These are phyloP conservation scores for Passerina amoena DNA, from an alignment of 2,113 vertebrate species.

Conservation along the genomic window DNA sequence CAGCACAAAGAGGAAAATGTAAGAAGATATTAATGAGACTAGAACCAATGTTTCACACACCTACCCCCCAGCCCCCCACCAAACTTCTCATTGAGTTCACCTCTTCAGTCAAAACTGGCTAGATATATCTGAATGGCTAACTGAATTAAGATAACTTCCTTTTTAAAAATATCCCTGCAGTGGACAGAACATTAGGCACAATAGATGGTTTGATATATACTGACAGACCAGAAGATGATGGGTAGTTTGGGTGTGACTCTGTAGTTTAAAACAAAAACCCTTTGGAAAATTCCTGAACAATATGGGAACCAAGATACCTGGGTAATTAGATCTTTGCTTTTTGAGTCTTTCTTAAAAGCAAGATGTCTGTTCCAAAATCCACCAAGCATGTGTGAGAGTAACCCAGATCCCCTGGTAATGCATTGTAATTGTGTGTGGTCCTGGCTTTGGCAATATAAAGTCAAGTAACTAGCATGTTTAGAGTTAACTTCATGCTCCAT, in stretches of 20 bases:
- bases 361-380: not conserved
- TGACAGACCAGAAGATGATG: not conserved
- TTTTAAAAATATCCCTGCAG: not conserved
- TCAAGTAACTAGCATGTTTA: not conserved
- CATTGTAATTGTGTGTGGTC: not conserved
- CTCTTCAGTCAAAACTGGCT: not conserved
- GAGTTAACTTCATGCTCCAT: not conserved
- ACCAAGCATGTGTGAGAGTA: not conserved
- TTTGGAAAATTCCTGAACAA: not conserved
- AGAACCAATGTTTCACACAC: not conserved
- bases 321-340: not conserved
- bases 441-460: not conserved
- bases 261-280: not conserved
- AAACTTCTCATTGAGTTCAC: not conserved
- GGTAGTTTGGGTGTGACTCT: not conserved
- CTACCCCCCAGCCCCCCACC: accelerated
- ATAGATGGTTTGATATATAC: not conserved
- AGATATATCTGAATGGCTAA: not conserved
- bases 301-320: not conserved
- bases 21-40: not conserved
- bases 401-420: not conserved
- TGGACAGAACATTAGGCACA: not conserved
- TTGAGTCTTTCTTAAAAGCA: not conserved
- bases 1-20: not conserved
- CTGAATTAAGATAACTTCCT: not conserved